Conservation (phyloP, 2,888 invertebrate species). For the Augiades crinisus region DNA sequence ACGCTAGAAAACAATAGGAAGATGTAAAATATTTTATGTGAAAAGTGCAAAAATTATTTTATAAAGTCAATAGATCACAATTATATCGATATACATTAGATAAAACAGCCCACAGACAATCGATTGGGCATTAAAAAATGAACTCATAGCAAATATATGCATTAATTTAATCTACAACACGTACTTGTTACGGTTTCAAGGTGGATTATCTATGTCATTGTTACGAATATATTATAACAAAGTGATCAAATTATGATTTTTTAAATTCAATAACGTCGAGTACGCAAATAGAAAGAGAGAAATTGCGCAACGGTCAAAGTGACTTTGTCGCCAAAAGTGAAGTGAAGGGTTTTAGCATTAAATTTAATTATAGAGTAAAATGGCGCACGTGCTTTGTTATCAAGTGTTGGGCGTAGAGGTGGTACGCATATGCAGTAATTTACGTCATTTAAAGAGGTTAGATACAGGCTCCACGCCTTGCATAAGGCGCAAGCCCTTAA, state of each 20-base stretch:
- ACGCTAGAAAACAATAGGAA: no score
- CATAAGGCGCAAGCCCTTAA: constrained; percentile 61
- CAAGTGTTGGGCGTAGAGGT: constrained; percentile 31
- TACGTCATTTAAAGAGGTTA: constrained; percentile 51
- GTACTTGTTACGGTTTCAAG: constrained; percentile 13
- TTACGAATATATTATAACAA: constrained; percentile 21
- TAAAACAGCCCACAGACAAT: no score
- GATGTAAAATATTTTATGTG: no score
- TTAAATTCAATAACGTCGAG: constrained; percentile 8
- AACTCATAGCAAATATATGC: no score
- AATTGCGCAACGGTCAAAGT: background rate
- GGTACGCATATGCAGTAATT: constrained; percentile 57
- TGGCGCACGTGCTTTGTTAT: constrained; percentile 25
- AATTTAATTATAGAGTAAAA: constrained; percentile 22
- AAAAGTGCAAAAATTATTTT: no score
- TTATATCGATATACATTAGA: no score
- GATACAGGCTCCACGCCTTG: constrained; percentile 49
- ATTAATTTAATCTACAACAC: constrained; percentile 4
- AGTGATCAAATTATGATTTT: background rate
- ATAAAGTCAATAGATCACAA: no score
- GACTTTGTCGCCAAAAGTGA: background rate
- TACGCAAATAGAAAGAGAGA: background rate
- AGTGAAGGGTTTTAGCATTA: constrained; percentile 18
- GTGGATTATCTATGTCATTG: constrained; percentile 18
- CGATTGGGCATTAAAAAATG: constrained; percentile 1